Base-by-base conservation (phyloP, 2,797 vertebrate genomes). In the Crocidura indochinensis region DNA sequence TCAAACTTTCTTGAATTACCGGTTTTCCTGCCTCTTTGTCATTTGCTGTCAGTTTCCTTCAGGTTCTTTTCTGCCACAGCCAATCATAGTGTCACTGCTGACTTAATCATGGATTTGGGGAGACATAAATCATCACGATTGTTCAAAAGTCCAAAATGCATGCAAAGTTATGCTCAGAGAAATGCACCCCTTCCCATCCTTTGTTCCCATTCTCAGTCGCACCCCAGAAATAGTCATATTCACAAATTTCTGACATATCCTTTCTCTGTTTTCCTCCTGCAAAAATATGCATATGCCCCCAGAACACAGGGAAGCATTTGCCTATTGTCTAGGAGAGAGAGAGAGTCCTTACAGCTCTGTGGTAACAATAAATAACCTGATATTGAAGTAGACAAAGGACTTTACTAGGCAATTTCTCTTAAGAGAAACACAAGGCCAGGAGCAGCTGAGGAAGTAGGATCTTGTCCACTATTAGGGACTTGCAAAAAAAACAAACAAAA, bases 211-310 rank as follows among this genome's bases (percentile, higher is more conserved):
- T 71, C 11, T 72, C 44, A 83, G 2, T 8, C 2, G 8, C 60
- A 17, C 73, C n/a, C 73, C 7, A 2, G 56, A 51, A 44, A 46
- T 8, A 74, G 9, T 14, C 19, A 20, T 80, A 76, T 76, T 80
- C n/a, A 2, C 68, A 22, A 26, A 8, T 80, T 75, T 69, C 51
- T 72, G 29, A 1, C 31, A 2, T 65, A 53, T 69, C 12, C 31
- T 64, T 69, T 38, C 44, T 67, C 0, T 78, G 26, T 74, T 56
- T 38, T 27, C 29, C 44, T 60, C 62, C 78, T 79, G 49, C 14
- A 62, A 72, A 91, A 83, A 75, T 83, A 92, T 88, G 6, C 4
- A 24, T 78, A 47, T n/a, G 56, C 19, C 69, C 38, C 92, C 26
- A 88, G 46, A 79, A 74, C n/a, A 26, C 31, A 69, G 38, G 38